Conservation (phyloP, 1,140 invertebrate species). For the Plectrocnemia conspersa region DNA sequence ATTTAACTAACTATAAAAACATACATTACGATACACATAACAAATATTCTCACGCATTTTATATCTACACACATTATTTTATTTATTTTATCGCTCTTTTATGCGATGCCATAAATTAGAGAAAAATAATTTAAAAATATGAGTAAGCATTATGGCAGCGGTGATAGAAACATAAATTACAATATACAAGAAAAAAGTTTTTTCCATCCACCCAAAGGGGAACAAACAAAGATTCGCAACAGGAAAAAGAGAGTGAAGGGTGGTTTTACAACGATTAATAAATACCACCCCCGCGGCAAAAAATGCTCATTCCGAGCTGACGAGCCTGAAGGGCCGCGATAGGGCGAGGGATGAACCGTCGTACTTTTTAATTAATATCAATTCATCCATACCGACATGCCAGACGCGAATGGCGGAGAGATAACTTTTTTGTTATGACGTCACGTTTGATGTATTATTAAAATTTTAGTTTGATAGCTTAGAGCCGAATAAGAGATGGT, state of each 20-base stretch:
- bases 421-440: too few species aligned
- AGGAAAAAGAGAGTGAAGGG: not conserved
- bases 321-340: not conserved
- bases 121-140: too few species aligned
- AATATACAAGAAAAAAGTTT: too few species aligned
- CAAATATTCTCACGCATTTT: not conserved
- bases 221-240: not conserved
- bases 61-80: not conserved
- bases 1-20: too few species aligned
- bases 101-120: too few species aligned
- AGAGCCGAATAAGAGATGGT: too few species aligned
- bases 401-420: constrained; percentile 12
- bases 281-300: constrained; percentile 7
- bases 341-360: not conserved
- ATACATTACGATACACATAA: too few species aligned
- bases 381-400: constrained; percentile 10
- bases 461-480: too few species aligned
- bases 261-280: not conserved
- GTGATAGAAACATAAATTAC: too few species aligned
- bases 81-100: too few species aligned
- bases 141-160: too few species aligned
- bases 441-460: too few species aligned
- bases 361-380: constrained; percentile 17
- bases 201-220: not conserved
- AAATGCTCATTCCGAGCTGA: not conserved